Percentiles rank a stretch among this genome's conserved stretches.
Evolutionary conservation across 2,797 vertebrate genomes (phyloP).

Genomic region (Eulemur rubriventer): DNA sequence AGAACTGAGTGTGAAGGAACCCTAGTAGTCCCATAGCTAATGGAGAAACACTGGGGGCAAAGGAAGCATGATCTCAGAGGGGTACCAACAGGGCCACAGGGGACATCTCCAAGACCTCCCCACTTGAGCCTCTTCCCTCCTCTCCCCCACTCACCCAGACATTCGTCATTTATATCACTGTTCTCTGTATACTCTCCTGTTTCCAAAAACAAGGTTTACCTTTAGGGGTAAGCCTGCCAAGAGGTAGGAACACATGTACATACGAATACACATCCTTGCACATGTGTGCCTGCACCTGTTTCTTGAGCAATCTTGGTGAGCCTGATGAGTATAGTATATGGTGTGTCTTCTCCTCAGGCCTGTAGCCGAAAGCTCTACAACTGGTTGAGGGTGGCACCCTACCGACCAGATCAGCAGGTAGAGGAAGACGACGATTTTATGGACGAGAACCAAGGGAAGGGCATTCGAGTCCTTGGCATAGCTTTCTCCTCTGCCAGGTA

Average conservation of each 20-base stretch:
- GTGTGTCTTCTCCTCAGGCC: constrained; percentile 84
- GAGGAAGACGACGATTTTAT: constrained; percentile 99
- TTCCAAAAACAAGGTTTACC: background rate
- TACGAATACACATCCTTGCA: background rate
- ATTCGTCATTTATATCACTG: background rate
- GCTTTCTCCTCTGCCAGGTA: constrained; percentile 96
- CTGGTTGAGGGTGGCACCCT: constrained; percentile 97
- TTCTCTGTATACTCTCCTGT: background rate
- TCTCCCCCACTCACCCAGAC: no score
- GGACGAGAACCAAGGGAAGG: constrained; percentile 98
- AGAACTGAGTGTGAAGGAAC: background rate
- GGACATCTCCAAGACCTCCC: background rate
- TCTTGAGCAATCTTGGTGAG: background rate
- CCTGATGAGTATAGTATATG: background rate
- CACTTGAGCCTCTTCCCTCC: background rate
- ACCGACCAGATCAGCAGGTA: constrained; percentile 97
- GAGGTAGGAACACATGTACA: background rate
- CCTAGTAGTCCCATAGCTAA: background rate
- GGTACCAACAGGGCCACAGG: background rate
- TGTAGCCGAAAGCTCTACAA: constrained; percentile 98
- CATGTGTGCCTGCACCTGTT: background rate
- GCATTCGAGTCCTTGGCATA: constrained; percentile 96
- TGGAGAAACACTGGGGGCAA: background rate
- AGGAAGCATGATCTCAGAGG: background rate
- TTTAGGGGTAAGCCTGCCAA: background rate